phyloP scores from a whole-genome alignment of 2,113 vertebrate genomes.

The Neotoma lepida region DNA sequence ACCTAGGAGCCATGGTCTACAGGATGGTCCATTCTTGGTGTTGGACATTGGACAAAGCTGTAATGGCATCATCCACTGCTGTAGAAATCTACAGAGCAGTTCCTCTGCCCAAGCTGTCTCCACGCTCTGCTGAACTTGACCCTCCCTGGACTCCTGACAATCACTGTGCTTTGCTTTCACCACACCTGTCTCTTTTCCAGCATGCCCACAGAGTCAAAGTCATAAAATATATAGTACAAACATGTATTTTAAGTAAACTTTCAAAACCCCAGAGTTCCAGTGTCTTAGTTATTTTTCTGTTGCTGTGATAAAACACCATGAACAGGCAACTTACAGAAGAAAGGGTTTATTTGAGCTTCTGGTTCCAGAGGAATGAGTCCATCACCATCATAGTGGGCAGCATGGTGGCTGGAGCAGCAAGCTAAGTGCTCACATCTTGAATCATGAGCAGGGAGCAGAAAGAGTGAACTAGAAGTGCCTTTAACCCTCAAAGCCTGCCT shows the following conservation, averaged over 20 bases:
- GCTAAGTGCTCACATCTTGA: neutral
- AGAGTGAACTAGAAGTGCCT: neutral
- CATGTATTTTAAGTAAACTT: neutral
- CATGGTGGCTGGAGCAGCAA: neutral
- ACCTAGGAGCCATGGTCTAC: neutral
- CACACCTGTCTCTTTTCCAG: neutral
- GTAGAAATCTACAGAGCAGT: neutral
- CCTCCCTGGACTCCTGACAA: neutral
- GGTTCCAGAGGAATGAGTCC: neutral
- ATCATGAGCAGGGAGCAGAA: neutral
- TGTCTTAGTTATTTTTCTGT: neutral
- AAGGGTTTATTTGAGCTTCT: neutral
- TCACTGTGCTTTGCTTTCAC: neutral
- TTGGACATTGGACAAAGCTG: neutral
- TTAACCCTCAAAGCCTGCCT: neutral
- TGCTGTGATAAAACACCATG: neutral
- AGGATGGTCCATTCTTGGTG: neutral
- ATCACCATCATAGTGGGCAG: neutral
- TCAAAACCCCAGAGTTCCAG: neutral
- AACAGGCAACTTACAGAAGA: neutral
- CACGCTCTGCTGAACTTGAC: fast-evolving
- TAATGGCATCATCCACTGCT: neutral
- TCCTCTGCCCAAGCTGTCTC: neutral
- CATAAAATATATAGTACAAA: neutral
- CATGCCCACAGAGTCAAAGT: neutral